These are phyloP conservation scores for Ceraclea dissimilis DNA, from an alignment of 2,888 invertebrate genomes.

Conservation along the genomic window DNA sequence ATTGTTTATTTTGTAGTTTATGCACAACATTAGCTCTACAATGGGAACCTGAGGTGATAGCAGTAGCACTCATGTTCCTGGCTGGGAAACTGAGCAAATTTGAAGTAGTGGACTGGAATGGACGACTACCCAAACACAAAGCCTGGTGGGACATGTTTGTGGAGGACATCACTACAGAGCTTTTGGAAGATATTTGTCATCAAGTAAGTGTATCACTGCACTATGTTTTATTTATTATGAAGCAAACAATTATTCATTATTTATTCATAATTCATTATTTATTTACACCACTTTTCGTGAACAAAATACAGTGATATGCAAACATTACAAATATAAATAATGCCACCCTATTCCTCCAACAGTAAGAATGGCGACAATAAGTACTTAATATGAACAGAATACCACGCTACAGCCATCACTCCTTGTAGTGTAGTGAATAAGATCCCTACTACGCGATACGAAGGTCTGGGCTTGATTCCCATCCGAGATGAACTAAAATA, in stretches of 20 bases:
- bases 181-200: slow-evolving; percentile 95
- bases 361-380: too few species aligned
- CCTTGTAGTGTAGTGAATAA: too few species aligned
- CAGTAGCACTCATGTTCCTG: slow-evolving; percentile 94
- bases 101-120: slow-evolving; percentile 89
- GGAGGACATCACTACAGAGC: slow-evolving; percentile 87
- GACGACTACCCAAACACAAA: slow-evolving; percentile 63
- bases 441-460: too few species aligned
- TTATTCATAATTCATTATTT: background rate
- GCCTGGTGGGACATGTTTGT: slow-evolving; percentile 99
- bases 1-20: slow-evolving; percentile 65
- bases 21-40: slow-evolving; percentile 94
- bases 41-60: slow-evolving; percentile 98
- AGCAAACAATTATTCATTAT: background rate
- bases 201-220: slow-evolving; percentile 52
- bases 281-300: too few species aligned
- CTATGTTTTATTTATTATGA: background rate
- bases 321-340: too few species aligned
- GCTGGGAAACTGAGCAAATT: slow-evolving; percentile 94
- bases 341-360: too few species aligned
- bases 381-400: too few species aligned
- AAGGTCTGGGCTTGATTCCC: too few species aligned
- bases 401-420: too few species aligned
- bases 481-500: too few species aligned
- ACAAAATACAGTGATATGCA: too few species aligned